Base-by-base conservation (phyloP, 23 tunicate species). In the Styela plicata region DNA sequence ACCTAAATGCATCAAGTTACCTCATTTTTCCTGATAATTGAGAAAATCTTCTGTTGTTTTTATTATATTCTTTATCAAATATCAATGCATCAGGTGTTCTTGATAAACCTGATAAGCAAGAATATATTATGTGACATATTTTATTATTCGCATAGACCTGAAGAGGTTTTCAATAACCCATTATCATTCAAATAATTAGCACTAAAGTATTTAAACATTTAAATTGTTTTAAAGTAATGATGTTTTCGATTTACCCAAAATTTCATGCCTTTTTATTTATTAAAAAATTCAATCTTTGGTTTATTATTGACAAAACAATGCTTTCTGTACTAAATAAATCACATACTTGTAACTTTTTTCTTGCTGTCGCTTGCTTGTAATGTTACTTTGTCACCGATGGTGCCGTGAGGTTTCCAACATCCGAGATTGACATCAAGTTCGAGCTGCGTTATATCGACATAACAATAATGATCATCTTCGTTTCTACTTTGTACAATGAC, bases 341-440 rank as follows among this genome's bases (percentile, higher is more conserved):
- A 44, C 77, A 71, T 71, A 71, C 77, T 71, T 71, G 77, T 7
- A 71, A 28, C 36, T 3, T 28, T 30, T 71, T 17, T 27, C 2
- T 76, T 36, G 24, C 31, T 27, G 18, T 44, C 24, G 13, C 66
- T 57, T 57, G 79, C 70, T 23, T 91, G 97, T 27, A 91, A 78
- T 18, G 97, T 91, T n/a, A 91, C 85, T 33, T 70, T 86, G 73
- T 91, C 97, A 3, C 97, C 97, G 24, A 86, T 26, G 2, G 97
- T 73, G 24, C 97, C 97, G 22, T 69, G 33, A 3, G 97, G 97
- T 74, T 82, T 91, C 97, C 97, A 91, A 82, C 80, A 86, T 1
- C 63, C 63, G 27, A 69, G 67, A 20, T 3, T 26, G 13, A 23
- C 24, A 63, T 91, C 97, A 34, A 65, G 83, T 63, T 84, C 86